Evolutionary conservation across 2,113 vertebrate species (phyloP).

Genomic region (Todiramphus saurophagus): DNA sequence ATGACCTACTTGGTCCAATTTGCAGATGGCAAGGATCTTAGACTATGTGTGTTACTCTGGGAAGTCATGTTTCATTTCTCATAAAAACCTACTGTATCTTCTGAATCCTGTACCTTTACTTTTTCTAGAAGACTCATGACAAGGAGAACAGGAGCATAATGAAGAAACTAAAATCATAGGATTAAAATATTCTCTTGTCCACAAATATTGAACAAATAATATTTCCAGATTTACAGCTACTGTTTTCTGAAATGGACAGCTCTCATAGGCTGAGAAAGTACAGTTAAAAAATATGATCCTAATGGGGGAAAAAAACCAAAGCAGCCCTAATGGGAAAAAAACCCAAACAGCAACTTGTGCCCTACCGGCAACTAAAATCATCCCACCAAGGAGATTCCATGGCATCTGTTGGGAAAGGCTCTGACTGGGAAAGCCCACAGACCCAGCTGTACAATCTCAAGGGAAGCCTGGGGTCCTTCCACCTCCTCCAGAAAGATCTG

Average conservation of each 20-base stretch:
- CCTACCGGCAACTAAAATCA: neutral
- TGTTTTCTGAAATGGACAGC: neutral
- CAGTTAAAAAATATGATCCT: neutral
- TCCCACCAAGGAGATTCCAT: neutral
- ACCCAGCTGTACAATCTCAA: conserved; percentile 49
- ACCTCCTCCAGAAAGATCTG: neutral
- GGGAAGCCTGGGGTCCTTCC: neutral
- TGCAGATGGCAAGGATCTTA: neutral
- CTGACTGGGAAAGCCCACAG: neutral
- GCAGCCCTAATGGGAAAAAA: neutral
- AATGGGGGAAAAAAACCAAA: neutral
- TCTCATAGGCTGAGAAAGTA: neutral
- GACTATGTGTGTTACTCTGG: neutral
- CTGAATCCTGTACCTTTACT: neutral
- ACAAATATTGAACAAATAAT: neutral
- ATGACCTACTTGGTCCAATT: neutral
- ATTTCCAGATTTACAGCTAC: neutral
- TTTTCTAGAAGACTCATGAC: neutral
- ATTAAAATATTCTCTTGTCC: neutral
- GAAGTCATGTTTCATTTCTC: neutral
- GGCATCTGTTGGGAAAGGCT: conserved; percentile 25
- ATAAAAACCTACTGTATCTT: neutral
- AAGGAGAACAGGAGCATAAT: neutral
- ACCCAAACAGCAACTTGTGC: neutral
- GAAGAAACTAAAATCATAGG: neutral